Conservation (phyloP, 2,888 invertebrate species). For the Aethes cnicana region DNA sequence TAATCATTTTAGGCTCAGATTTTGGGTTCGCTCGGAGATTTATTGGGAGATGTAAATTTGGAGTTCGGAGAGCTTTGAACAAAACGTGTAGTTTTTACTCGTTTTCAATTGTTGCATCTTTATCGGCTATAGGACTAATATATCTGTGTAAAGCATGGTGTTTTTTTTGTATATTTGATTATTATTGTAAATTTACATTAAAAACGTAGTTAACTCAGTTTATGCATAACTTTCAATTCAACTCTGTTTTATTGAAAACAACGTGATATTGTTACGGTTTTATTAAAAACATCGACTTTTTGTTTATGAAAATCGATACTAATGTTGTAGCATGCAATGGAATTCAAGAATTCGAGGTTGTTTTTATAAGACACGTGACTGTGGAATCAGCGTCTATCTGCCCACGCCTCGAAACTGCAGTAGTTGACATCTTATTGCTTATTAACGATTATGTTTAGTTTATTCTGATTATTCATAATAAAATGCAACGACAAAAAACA, state of each 20-base stretch:
- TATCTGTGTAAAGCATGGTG: too few relatives aligned
- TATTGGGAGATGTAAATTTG: conserved; percentile 73
- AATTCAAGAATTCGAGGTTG: conserved; percentile 65
- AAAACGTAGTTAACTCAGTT: too few relatives aligned
- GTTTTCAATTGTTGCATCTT: conserved; percentile 18
- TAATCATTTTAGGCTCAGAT: conserved; percentile 57
- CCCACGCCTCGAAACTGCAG: conserved; percentile 38
- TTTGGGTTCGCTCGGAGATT: conserved; percentile 64
- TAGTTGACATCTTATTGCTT: not conserved
- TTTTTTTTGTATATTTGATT: too few relatives aligned
- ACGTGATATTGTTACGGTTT: conserved; percentile 10
- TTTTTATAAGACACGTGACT: conserved; percentile 57
- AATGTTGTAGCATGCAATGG: conserved; percentile 37
- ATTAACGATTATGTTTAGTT: not conserved
- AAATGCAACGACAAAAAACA: not conserved
- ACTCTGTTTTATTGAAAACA: too few relatives aligned
- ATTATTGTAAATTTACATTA: too few relatives aligned
- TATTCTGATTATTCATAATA: too few relatives aligned
- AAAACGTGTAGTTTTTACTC: conserved; percentile 44
- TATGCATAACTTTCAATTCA: too few relatives aligned
- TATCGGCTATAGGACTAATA: too few relatives aligned
- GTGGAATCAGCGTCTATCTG: conserved; percentile 60
- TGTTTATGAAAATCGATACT: conserved; percentile 59
- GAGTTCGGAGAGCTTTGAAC: conserved; percentile 54
- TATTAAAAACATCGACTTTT: conserved; percentile 33